phyloP scores from a whole-genome alignment of 2,888 invertebrate genomes.

The Leucophenga montana region DNA sequence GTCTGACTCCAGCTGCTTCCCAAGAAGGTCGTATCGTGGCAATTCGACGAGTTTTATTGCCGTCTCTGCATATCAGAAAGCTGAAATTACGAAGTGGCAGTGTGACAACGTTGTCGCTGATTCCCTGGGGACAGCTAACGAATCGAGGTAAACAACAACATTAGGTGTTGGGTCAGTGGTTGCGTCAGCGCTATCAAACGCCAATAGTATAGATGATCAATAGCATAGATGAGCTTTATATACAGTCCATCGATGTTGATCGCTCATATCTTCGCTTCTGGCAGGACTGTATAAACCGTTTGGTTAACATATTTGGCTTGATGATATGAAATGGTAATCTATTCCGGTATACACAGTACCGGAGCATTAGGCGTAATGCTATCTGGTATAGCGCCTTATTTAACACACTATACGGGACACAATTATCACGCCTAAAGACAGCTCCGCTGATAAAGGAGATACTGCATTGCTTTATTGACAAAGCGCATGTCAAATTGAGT shows the following conservation, averaged over 20 bases:
- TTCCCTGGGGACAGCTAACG: constrained; percentile 85
- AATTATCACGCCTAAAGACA: constrained; percentile 76
- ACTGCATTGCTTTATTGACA: constrained; percentile 77
- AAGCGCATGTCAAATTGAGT: constrained; percentile 70
- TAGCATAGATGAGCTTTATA: constrained; percentile 76
- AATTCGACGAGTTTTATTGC: too few species aligned
- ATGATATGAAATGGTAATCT: constrained; percentile 81
- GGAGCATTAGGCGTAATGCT: constrained; percentile 77
- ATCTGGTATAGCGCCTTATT: constrained; percentile 77
- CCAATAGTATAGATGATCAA: constrained; percentile 77
- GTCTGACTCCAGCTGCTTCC: too few species aligned
- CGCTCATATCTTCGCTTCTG: constrained; percentile 84
- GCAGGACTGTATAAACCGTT: constrained; percentile 84
- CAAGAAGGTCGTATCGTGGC: too few species aligned
- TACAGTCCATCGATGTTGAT: constrained; percentile 88
- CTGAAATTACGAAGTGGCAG: constrained; percentile 9
- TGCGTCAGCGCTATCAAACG: constrained; percentile 79
- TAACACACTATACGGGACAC: constrained; percentile 79
- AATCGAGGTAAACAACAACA: constrained; percentile 85
- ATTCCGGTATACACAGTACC: constrained; percentile 84
- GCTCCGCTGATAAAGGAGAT: constrained; percentile 83
- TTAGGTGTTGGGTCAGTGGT: constrained; percentile 82
- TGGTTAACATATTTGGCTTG: constrained; percentile 77
- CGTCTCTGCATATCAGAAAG: constrained; percentile 21
- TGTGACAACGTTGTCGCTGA: constrained; percentile 20